Percentiles rank a stretch among this genome's conserved stretches.
Conservation (phyloP, 2,888 invertebrate species). For the Diaphora mendica region DNA sequence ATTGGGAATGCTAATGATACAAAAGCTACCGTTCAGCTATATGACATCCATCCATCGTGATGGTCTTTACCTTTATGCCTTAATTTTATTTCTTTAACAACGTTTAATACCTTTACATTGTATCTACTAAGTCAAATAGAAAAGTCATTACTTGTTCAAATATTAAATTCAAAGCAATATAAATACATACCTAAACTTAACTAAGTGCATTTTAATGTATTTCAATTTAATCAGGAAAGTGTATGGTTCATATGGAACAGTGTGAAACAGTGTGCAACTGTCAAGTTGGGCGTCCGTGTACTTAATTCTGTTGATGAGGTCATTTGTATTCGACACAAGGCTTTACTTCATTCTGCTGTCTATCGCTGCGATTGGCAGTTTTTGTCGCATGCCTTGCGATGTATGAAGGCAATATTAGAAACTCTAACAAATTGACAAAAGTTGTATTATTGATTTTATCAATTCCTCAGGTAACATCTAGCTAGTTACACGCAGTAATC, state of each 20-base stretch:
- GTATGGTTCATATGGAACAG: neutral
- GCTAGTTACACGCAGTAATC: no score
- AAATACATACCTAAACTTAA: neutral
- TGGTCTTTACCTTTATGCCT: no score
- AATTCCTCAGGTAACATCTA: neutral
- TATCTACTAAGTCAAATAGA: neutral
- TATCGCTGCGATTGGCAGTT: slow-evolving; percentile 22
- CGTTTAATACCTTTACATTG: no score
- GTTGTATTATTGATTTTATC: neutral
- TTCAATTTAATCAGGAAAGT: neutral
- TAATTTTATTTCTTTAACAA: no score
- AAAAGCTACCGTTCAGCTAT: neutral
- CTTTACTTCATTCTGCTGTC: slow-evolving; percentile 18
- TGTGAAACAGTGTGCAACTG: neutral
- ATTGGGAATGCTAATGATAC: neutral
- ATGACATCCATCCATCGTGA: no score
- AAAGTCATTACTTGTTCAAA: no score
- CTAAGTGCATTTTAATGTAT: neutral
- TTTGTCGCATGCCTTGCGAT: slow-evolving; percentile 25
- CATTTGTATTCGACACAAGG: slow-evolving; percentile 22
- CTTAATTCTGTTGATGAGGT: neutral
- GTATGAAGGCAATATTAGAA: neutral
- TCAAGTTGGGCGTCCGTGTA: neutral
- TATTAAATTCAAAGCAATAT: neutral
- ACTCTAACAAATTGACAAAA: neutral